Evolutionary conservation across 2,888 invertebrate genomes (phyloP), one percentile per base, ranked within the genome.

Genomic region (Colostygia pectinataria): DNA sequence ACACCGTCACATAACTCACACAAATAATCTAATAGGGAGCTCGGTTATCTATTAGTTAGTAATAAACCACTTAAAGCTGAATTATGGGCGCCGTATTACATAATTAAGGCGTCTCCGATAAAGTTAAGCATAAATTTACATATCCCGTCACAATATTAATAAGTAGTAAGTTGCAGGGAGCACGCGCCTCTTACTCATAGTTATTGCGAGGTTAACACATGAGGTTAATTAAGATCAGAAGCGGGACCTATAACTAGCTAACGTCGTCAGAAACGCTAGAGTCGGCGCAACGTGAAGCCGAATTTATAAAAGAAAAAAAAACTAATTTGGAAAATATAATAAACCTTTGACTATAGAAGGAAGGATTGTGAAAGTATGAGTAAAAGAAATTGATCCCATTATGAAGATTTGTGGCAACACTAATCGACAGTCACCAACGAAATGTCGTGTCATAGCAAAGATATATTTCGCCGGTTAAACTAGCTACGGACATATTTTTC

Each of bases 171-270:
- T 51, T 45, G 71, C 65, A 67, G 64, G 64, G 70, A 72, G 71
- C 71, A 68, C 73, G 74, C 75, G 76, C 7, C 33, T 20, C 68
- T 12, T 43, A 33, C 24, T 74, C 79, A 73, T 76, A 80, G 80
- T 78, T 77, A 78, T 75, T 74, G 81, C 77, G 79, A 75, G 83
- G 80, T 84, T 83, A 83, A 84, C 84, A 83, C 81, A 82, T 82
- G 82, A 83, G 87, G 87, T 88, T 88, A 87, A 89, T 88, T 87
- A 87, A 87, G 85, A 86, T 84, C 82, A 77, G 78, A 77, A 71
- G 75, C 78, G 80, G 66, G 73, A 79, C 77, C 81, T 78, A 75
- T 83, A 83, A 84, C 85, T 80, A 80, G 76, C 46, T 44, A 39
- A 34, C 71, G 63, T 61, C 68, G 44, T 42, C 44, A 41, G 40